These are phyloP conservation scores for Habropoda laboriosa DNA, from an alignment of 1,140 invertebrate genomes.

Conservation along the genomic window DNA sequence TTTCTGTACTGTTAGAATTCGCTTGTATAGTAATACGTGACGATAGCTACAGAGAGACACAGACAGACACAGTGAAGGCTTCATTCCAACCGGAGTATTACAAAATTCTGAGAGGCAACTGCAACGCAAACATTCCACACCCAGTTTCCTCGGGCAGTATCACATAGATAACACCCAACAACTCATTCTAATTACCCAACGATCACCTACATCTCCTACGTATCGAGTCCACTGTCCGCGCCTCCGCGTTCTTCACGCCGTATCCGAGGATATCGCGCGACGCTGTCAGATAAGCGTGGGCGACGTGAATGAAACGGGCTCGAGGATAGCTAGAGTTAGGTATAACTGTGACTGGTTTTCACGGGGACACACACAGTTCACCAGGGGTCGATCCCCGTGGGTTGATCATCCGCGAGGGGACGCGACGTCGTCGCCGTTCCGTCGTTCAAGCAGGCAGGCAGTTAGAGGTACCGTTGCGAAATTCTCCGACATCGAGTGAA, in stretches of 20 bases:
- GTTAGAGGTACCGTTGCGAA: conserved; percentile 64
- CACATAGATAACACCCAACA: too few species aligned
- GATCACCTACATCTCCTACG: too few species aligned
- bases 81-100: too few species aligned
- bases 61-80: too few species aligned
- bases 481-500: conserved; percentile 17
- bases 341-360: conserved; percentile 13
- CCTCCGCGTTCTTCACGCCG: background rate
- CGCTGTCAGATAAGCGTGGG: conserved; percentile 27
- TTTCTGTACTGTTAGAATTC: too few species aligned
- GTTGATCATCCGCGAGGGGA: conserved; percentile 25
- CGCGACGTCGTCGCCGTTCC: conserved; percentile 14
- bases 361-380: conserved; percentile 5
- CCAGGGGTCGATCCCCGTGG: conserved; percentile 22
- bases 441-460: conserved; percentile 40
- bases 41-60: too few species aligned
- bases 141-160: too few species aligned
- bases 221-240: background rate
- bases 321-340: background rate
- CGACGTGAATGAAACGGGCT: background rate
- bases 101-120: too few species aligned
- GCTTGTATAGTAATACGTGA: too few species aligned
- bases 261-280: background rate
- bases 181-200: background rate
- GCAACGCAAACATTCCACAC: too few species aligned